Conservation (phyloP, 2,113 vertebrate genomes). For the Nothocercus nigrocapillus region DNA sequence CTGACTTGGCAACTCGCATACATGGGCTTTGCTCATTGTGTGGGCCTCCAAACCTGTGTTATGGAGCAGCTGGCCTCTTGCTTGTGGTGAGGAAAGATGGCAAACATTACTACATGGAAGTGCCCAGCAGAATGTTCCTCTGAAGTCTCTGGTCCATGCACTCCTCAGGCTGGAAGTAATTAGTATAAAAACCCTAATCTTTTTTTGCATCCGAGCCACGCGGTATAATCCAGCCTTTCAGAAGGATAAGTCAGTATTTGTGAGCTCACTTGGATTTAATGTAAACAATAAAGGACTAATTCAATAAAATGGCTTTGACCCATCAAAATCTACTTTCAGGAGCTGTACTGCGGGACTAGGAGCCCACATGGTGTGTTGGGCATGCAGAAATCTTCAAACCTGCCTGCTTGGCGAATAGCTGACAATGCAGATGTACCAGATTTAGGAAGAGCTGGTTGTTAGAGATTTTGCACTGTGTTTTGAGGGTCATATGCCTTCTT, state of each 20-base stretch:
- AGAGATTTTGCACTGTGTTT: background rate
- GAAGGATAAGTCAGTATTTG: slow-evolving; percentile 74
- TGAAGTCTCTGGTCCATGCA: background rate
- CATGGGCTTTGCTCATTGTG: fast-evolving
- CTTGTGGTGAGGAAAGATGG: background rate
- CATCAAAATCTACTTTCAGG: slow-evolving; percentile 54
- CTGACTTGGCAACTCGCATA: background rate
- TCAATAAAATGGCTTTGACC: slow-evolving; percentile 66
- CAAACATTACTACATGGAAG: background rate
- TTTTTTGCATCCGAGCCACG: slow-evolving; percentile 53
- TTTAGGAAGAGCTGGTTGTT: background rate
- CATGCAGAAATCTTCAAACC: slow-evolving; percentile 6
- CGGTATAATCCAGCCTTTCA: slow-evolving; percentile 72
- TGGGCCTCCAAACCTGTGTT: background rate
- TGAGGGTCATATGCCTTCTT: background rate
- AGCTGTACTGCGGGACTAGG: slow-evolving; percentile 25
- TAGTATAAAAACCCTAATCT: slow-evolving; percentile 64
- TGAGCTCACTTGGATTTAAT: slow-evolving; percentile 72
- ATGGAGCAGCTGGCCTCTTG: background rate
- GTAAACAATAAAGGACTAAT: slow-evolving; percentile 73
- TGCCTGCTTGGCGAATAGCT: background rate
- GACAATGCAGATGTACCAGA: background rate
- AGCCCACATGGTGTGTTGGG: slow-evolving; percentile 36
- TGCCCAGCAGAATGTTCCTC: slow-evolving; percentile 23
- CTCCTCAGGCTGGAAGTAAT: slow-evolving; percentile 61